Base-by-base conservation (phyloP, 1,140 invertebrate genomes). In the Magallana angulata region DNA sequence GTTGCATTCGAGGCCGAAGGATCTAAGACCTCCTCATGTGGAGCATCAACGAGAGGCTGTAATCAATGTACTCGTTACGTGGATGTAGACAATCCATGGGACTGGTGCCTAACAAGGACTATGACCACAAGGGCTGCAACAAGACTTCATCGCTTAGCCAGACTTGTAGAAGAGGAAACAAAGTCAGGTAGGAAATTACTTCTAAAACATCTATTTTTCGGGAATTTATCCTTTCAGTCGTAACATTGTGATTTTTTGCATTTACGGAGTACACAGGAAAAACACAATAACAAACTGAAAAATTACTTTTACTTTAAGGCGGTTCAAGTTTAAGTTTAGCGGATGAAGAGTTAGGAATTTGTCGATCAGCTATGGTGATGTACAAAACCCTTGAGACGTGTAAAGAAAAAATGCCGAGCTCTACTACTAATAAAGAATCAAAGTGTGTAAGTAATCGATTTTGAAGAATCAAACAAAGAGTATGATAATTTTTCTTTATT, bases 31-130 rank as follows among this genome's bases (percentile, higher is more conserved):
- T 56, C 57, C 7, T 57, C 60, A 9, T 90, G 89, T 81, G 87
- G 89, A 14, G 57, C 71, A 11, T 12, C 24, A 8, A 88, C 87
- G 12, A 81, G 89, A 57, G 84, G 48, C 30, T 90, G 89, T 84
- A 88, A 64, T 14, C 62, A 85, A 7, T 90, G 89, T 60, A 12
- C 57, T 16, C 14, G 56, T n/a, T 60, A 36, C 12, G 81, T 62
- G 8, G 83, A 82, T 16, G 64, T 57, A n/a, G 58, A 48, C 7
- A 88, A 90, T 59, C 87, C 88, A 48, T 89, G 88, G 90, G 82
- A 87, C 30, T 89, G 88, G 88, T 90, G 90, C 82, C 68, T 71
- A 12, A 88, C 88, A n/a, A 84, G 90, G 24, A 86, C 88, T 30
- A 90, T 90, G 90, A 88, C 81, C 18, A 85, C 88, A 5, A 86